Evolutionary conservation across 2,888 invertebrate genomes (phyloP).

Genomic region (Magallana nippona): DNA sequence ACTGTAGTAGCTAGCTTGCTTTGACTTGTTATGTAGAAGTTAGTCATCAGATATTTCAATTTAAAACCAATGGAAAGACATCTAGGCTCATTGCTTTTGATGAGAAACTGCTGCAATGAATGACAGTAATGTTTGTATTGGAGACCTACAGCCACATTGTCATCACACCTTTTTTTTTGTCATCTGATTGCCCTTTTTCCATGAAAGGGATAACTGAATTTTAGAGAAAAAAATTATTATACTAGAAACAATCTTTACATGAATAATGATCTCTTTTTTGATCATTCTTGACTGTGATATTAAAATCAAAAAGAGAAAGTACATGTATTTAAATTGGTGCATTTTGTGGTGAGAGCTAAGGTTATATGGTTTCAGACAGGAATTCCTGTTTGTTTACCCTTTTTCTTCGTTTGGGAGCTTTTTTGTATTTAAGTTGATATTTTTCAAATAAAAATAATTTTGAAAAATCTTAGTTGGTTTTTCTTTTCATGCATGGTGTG

Average conservation of each 20-base stretch:
- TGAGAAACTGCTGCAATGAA: background rate
- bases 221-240: too few relatives aligned
- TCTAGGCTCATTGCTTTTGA: background rate
- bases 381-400: background rate
- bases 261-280: too few relatives aligned
- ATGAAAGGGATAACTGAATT: too few relatives aligned
- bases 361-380: background rate
- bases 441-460: constrained; percentile 40
- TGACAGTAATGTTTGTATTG: background rate
- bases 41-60: background rate
- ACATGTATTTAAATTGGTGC: background rate
- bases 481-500: constrained; percentile 25
- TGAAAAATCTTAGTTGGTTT: constrained; percentile 1
- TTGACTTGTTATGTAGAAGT: constrained; percentile 18
- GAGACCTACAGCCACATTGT: constrained; percentile 14
- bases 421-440: constrained; percentile 34
- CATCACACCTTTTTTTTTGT: background rate
- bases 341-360: background rate
- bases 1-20: constrained; percentile 19
- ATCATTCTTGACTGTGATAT: too few relatives aligned
- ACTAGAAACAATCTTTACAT: too few relatives aligned
- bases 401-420: constrained; percentile 30
- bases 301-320: too few relatives aligned
- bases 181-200: too few relatives aligned
- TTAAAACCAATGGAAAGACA: background rate